Conservation (phyloP, 2,888 invertebrate genomes). For the Pristionchus entomophagus region DNA sequence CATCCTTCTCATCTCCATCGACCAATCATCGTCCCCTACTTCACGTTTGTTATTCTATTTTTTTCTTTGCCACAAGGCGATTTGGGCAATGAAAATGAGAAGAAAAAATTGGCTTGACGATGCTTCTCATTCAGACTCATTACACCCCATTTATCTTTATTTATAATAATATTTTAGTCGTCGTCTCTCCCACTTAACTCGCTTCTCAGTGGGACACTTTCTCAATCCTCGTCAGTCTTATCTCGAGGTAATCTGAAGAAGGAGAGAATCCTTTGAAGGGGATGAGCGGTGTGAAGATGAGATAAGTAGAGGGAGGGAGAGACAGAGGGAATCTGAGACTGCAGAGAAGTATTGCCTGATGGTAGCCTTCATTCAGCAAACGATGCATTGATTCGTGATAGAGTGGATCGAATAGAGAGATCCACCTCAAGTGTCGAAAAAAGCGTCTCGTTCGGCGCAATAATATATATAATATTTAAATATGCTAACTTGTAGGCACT, state of each 20-base stretch:
- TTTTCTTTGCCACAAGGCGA: neutral
- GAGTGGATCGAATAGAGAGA: too few relatives aligned
- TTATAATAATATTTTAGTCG: slow-evolving; percentile 28
- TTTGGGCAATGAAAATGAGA: neutral
- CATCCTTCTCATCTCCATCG: slow-evolving; percentile 42
- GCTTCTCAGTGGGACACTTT: slow-evolving; percentile 13
- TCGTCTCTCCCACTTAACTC: slow-evolving; percentile 41
- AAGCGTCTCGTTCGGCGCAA: too few relatives aligned
- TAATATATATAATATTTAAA: too few relatives aligned
- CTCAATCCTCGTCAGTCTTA: slow-evolving; percentile 20
- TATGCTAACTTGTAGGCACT: neutral
- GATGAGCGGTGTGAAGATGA: neutral
- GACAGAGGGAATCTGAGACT: too few relatives aligned
- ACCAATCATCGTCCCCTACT: slow-evolving; percentile 30
- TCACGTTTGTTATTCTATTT: slow-evolving; percentile 27
- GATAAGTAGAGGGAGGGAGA: too few relatives aligned
- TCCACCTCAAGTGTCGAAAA: too few relatives aligned
- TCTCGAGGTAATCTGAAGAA: neutral
- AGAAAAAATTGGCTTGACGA: too few relatives aligned
- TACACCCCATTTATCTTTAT: too few relatives aligned
- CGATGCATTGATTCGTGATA: too few relatives aligned
- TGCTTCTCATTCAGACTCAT: too few relatives aligned
- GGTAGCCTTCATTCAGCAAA: too few relatives aligned
- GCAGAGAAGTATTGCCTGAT: too few relatives aligned
- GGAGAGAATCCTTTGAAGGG: neutral